A percentile compares a stretch with the other conserved stretches of the same genome.
Conservation (phyloP, 2,888 invertebrate species). For the Gonocerus acuteangulatus region DNA sequence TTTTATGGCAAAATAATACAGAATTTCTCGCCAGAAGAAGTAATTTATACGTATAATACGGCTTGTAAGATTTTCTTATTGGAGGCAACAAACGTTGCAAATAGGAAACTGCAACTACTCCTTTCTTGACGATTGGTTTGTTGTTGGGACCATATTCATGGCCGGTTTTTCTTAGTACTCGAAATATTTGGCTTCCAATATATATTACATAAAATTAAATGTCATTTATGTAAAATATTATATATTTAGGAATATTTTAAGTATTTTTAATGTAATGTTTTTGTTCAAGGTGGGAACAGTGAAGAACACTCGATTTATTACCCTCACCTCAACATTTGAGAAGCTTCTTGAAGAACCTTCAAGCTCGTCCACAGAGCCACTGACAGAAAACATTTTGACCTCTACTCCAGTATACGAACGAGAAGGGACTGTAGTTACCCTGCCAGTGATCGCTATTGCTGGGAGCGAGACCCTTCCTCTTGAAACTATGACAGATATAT, state of each 20-base stretch:
- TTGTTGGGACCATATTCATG: no score
- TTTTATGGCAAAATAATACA: no score
- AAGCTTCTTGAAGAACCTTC: conserved; percentile 55
- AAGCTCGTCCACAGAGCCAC: conserved; percentile 54
- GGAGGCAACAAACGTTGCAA: no score
- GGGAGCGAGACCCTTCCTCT: conserved; percentile 76
- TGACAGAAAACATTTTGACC: conserved; percentile 79
- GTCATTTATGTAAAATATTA: not conserved
- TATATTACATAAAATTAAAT: not conserved
- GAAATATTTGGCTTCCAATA: no score
- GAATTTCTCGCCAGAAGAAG: no score
- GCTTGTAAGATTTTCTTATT: no score
- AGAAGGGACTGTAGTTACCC: conserved; percentile 65
- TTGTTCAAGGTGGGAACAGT: conserved; percentile 68
- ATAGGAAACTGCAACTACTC: no score
- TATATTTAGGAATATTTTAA: not conserved
- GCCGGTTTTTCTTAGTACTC: no score
- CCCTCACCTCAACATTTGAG: conserved; percentile 78
- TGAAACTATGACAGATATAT: conserved; percentile 82
- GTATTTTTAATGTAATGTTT: not conserved
- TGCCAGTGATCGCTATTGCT: conserved; percentile 69
- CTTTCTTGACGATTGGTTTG: no score
- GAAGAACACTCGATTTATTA: conserved; percentile 78
- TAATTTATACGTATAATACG: no score
- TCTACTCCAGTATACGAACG: conserved; percentile 60